A percentile compares a stretch with the other conserved stretches of the same genome.
These are phyloP conservation scores for Lasius platythorax DNA, from an alignment of 2,888 invertebrate species.

Conservation along the genomic window DNA sequence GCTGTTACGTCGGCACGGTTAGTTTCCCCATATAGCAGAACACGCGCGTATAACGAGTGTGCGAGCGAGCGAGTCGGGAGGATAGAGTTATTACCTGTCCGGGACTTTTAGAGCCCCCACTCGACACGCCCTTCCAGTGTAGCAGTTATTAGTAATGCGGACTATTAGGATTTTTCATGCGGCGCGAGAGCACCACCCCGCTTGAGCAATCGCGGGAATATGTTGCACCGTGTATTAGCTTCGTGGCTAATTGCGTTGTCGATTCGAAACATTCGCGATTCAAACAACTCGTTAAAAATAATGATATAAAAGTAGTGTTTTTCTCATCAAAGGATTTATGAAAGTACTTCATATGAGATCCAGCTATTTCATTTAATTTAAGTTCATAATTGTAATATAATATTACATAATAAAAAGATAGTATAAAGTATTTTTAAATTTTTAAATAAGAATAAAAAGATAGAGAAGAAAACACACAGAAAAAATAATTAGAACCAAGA, in stretches of 20 bases:
- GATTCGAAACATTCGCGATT: conserved; percentile 27
- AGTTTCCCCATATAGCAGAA: conserved; percentile 78
- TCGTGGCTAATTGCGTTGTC: conserved; percentile 56
- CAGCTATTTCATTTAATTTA: not conserved
- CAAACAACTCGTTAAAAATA: conserved; percentile 19
- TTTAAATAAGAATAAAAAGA: not conserved
- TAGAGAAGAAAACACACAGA: not conserved
- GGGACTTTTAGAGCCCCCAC: conserved; percentile 82
- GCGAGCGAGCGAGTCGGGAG: conserved; percentile 68
- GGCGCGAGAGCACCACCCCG: conserved; percentile 51
- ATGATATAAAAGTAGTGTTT: not conserved
- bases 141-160: conserved; percentile 82
- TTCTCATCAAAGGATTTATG: not conserved
- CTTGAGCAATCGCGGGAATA: conserved; percentile 60
- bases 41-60: conserved; percentile 54
- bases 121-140: conserved; percentile 84
- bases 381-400: not conserved
- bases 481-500: not conserved
- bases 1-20: conserved; percentile 81
- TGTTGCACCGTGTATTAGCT: conserved; percentile 55
- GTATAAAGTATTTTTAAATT: not conserved
- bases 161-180: conserved; percentile 80
- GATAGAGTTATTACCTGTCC: conserved; percentile 84
- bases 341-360: not conserved
- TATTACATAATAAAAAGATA: not conserved